phyloP scores from a whole-genome alignment of 2,888 invertebrate genomes.

The Eumacrocentrus americanus region DNA sequence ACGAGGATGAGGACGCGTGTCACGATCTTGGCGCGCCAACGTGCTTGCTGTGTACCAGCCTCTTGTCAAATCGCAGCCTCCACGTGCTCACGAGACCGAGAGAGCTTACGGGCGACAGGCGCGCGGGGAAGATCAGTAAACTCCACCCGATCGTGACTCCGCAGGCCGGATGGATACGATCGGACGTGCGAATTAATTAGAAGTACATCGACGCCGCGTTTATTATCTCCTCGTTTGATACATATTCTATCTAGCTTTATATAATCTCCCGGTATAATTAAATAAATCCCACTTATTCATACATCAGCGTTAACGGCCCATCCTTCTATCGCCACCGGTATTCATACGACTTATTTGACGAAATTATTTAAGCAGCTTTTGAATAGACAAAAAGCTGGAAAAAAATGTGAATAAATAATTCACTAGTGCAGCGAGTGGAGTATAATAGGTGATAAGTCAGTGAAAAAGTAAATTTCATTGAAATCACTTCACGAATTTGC shows the following conservation, averaged over 20 bases:
- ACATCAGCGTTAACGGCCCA: no score
- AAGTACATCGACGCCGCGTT: slow-evolving; percentile 6
- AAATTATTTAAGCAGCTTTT: no score
- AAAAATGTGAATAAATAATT: no score
- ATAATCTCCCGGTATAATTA: neutral
- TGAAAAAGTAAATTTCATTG: no score
- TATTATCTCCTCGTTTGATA: slow-evolving; percentile 6
- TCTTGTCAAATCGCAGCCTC: slow-evolving; percentile 34
- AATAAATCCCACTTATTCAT: neutral
- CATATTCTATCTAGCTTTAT: neutral
- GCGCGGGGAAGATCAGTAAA: slow-evolving; percentile 6
- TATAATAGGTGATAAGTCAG: no score
- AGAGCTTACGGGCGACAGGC: slow-evolving; percentile 29
- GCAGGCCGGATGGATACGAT: slow-evolving; percentile 5
- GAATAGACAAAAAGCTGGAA: no score
- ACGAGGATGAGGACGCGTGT: slow-evolving; percentile 18
- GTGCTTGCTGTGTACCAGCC: slow-evolving; percentile 12
- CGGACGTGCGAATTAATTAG: slow-evolving; percentile 19
- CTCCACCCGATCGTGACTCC: slow-evolving; percentile 8
- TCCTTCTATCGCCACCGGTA: no score
- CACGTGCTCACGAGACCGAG: slow-evolving; percentile 35
- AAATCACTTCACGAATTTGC: no score
- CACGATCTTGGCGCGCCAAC: slow-evolving; percentile 20
- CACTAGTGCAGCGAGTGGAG: no score
- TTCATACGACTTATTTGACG: no score